phyloP scores from a whole-genome alignment of 2,888 invertebrate species.

The Hedychridium roseum region DNA sequence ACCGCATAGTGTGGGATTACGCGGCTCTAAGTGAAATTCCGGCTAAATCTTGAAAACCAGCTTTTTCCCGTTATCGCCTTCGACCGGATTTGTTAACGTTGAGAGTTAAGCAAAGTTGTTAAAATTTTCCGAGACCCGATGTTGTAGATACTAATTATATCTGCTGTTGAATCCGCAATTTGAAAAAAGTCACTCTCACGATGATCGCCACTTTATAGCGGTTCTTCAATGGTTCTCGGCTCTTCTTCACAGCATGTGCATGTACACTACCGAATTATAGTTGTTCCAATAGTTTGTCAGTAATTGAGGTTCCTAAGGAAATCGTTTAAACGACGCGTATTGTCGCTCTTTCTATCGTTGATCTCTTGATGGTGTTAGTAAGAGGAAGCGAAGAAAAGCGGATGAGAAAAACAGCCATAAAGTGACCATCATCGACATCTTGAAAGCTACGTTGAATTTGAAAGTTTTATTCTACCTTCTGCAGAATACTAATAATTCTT shows the following conservation, averaged over 20 bases:
- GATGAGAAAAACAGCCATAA: constrained; percentile 15
- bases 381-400: constrained; percentile 16
- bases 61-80: no score
- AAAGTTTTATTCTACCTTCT: constrained; percentile 40
- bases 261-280: no score
- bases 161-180: no score
- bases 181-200: constrained; percentile 42
- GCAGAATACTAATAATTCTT: constrained; percentile 47
- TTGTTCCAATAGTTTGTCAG: no score
- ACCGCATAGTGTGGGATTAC: no score
- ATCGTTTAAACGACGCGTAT: neutral
- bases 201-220: constrained; percentile 23
- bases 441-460: constrained; percentile 41
- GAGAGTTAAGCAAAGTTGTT: no score
- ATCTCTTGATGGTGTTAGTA: constrained; percentile 10
- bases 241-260: neutral
- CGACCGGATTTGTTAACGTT: no score
- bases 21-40: no score
- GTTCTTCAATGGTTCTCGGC: neutral
- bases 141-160: no score
- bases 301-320: no score
- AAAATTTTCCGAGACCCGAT: no score
- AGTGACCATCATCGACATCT: constrained; percentile 27
- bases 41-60: no score
- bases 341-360: neutral